Evolutionary conservation across 2,888 invertebrate genomes (phyloP).

Genomic region (Andrena bucephala): DNA sequence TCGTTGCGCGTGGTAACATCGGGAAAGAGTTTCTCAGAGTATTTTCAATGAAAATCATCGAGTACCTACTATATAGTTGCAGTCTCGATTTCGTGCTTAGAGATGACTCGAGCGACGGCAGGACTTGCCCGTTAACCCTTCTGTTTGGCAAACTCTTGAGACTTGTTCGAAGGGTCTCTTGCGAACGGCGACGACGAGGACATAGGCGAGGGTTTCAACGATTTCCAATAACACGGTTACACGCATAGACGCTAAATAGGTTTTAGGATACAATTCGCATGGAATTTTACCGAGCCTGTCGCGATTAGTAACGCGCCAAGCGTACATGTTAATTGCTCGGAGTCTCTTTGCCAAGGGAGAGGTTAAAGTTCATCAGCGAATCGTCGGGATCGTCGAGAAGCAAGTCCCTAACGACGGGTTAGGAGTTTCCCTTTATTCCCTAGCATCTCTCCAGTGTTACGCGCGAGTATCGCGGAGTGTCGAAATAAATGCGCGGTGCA

Average conservation of each 20-base stretch:
- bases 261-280: slow-evolving; percentile 23
- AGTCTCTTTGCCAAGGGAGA: not conserved
- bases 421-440: not conserved
- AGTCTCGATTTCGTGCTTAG: not conserved
- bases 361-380: not conserved
- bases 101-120: not conserved
- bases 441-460: not conserved
- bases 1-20: not conserved
- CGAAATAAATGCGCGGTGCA: no score
- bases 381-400: not conserved
- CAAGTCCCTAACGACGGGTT: slow-evolving; percentile 2
- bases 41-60: not conserved
- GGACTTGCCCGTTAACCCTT: slow-evolving; percentile 5
- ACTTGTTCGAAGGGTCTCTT: not conserved
- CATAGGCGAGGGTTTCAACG: not conserved
- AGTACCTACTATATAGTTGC: not conserved
- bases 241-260: slow-evolving; percentile 14
- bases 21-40: not conserved
- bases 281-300: slow-evolving; percentile 9
- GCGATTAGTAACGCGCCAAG: not conserved
- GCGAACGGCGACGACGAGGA: not conserved
- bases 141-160: slow-evolving; percentile 3
- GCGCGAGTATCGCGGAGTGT: not conserved
- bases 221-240: slow-evolving; percentile 5
- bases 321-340: not conserved